phyloP scores from a whole-genome alignment of 1,140 invertebrate species.

The Leptopilina clavipes region DNA sequence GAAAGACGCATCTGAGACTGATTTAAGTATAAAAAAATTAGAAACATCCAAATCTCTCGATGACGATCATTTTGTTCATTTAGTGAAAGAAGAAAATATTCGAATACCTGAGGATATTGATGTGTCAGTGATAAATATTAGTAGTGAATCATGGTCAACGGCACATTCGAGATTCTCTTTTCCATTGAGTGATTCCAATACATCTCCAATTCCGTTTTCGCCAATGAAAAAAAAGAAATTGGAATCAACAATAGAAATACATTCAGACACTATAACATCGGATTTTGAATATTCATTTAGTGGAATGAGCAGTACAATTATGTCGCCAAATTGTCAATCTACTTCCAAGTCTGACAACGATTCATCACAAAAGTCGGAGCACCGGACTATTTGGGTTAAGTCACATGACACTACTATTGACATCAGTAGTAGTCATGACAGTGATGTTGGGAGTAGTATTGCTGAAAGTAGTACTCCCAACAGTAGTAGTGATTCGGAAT shows the following conservation, averaged over 20 bases:
- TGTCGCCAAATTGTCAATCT: no score
- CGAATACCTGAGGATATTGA: not conserved
- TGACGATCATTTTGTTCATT: not conserved
- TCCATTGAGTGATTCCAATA: not conserved
- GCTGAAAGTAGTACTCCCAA: no score
- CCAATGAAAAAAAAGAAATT: not conserved
- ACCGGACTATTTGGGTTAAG: not conserved
- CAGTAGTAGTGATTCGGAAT: not conserved
- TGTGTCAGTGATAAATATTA: not conserved
- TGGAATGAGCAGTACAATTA: not conserved
- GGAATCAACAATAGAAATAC: not conserved
- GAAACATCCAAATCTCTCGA: not conserved
- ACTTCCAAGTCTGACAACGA: not conserved
- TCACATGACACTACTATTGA: not conserved
- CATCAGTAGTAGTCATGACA: not conserved
- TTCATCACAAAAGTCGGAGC: not conserved
- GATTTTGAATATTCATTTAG: not conserved
- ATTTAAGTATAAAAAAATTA: not conserved
- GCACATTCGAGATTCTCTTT: not conserved
- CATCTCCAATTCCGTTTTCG: not conserved
- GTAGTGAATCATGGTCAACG: not conserved
- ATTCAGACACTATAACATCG: not conserved
- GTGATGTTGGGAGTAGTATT: no score
- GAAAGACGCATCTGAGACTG: not conserved
- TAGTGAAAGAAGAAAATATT: not conserved